phyloP scores from a whole-genome alignment of 2,888 invertebrate species.

The Galerucella pusilla region DNA sequence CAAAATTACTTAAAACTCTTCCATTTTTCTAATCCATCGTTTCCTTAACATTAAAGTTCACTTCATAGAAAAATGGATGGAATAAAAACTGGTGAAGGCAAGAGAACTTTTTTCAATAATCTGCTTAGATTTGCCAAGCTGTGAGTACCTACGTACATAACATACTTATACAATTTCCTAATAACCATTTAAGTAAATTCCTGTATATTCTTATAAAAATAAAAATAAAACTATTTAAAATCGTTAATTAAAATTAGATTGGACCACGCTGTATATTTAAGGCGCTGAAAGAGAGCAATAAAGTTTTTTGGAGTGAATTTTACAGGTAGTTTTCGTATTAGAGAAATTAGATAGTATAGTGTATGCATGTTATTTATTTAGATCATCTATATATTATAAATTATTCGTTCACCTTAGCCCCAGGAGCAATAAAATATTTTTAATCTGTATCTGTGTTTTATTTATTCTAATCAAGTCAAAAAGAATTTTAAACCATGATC shows the following conservation, averaged over 20 bases:
- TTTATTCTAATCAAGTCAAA: constrained; percentile 11
- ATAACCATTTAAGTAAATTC: too few relatives aligned
- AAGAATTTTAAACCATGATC: neutral
- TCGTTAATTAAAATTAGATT: neutral
- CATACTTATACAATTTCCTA: too few relatives aligned
- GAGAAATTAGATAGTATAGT: constrained; percentile 59
- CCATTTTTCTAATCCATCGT: too few relatives aligned
- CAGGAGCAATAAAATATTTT: constrained; percentile 65
- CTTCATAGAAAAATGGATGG: too few relatives aligned
- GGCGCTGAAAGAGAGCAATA: constrained; percentile 54
- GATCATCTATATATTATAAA: constrained; percentile 56
- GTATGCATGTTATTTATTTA: constrained; percentile 63
- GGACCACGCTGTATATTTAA: constrained; percentile 24
- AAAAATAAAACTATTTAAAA: neutral
- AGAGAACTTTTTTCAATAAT: too few relatives aligned
- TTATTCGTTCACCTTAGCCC: constrained; percentile 61
- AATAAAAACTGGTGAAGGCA: too few relatives aligned
- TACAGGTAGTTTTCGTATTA: constrained; percentile 47
- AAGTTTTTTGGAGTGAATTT: constrained; percentile 44
- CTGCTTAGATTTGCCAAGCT: too few relatives aligned
- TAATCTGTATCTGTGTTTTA: constrained; percentile 56
- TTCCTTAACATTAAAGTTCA: too few relatives aligned
- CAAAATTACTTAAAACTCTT: too few relatives aligned
- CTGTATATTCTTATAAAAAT: neutral
- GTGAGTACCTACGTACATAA: too few relatives aligned